Evolutionary conservation across 2,113 vertebrate genomes (phyloP), one percentile per base, ranked within the genome.

Genomic region (Labeo catla): DNA sequence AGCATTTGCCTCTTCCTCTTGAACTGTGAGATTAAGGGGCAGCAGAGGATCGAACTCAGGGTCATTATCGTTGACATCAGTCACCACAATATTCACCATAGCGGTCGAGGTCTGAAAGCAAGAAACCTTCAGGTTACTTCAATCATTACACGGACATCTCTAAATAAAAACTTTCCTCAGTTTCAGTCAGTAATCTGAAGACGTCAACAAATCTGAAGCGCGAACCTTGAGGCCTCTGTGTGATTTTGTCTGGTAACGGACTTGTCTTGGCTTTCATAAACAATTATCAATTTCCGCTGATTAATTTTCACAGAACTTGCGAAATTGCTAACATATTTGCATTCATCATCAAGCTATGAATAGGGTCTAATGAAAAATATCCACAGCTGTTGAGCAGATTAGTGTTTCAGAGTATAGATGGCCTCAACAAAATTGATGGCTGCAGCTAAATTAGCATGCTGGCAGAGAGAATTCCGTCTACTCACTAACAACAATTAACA

Each of bases 41-140:
- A 99, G 93, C 76, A 96, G 96, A 16, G 93, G 90, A 89, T 98
- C 95, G 88, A 99, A 99, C 83, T 95, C 89, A 0, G 98, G 98
- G 54, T 97, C 97, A 0, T 99, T 99, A 94, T 99, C 98, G 84
- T 99, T 99, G 83, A 99, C 97, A 72, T 99, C 98, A 0, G 96
- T 98, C 91, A 99, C 98, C 89, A 96, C 94, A 8, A 99, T 93
- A 19, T 96, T 96, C 86, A 99, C 96, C 0, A 94, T 96, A 13
- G 96, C 95, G 61, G 96, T 98, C 15, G 97, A 99, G 68, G 97
- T 99, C 98, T 99, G 88, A 8, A 92, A 89, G 87, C 84, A 87
- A 78, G 78, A 84, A 89, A 73, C 73, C 43, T 63, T 34, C 28
- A 87, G 49, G 87, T 85, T 73, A 84, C 36, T 36, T 43, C 21